Conservation (phyloP, 1,140 invertebrate genomes). For the Brachionus manjavacas region DNA sequence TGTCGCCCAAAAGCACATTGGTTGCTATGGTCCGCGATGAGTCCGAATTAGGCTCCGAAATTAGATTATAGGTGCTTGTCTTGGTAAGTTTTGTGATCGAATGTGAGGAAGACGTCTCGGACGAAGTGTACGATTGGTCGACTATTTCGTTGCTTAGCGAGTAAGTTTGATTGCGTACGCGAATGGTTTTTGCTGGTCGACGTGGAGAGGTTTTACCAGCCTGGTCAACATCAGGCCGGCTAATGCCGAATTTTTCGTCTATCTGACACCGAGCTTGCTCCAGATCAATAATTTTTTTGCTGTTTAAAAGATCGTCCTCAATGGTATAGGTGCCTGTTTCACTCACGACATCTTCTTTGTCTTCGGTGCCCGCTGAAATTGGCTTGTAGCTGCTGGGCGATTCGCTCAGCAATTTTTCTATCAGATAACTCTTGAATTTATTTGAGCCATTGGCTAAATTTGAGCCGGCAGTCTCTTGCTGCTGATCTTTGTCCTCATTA, state of each 20-base stretch:
- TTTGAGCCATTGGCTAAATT: not conserved
- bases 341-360: not conserved
- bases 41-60: not conserved
- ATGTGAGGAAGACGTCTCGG: constrained; percentile 16
- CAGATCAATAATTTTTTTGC: not conserved
- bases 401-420: constrained; percentile 4
- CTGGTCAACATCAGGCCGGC: not conserved
- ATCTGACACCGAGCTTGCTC: not conserved
- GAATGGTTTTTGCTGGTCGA: not conserved
- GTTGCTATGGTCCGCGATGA: not conserved
- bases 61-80: not conserved
- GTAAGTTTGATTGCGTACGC: not conserved
- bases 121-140: not conserved
- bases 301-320: not conserved
- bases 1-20: not conserved
- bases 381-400: not conserved
- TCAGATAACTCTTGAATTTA: constrained; percentile 12
- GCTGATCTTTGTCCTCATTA: not conserved
- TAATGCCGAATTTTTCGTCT: constrained; percentile 15
- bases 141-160: not conserved
- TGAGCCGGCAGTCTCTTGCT: not conserved
- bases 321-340: constrained; percentile 28
- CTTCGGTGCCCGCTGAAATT: not conserved
- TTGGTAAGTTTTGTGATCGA: not conserved
- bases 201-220: not conserved